A percentile compares a stretch with the other conserved stretches of the same genome.
Conservation (phyloP, 2,113 vertebrate genomes). For the Nanorana parkeri region DNA sequence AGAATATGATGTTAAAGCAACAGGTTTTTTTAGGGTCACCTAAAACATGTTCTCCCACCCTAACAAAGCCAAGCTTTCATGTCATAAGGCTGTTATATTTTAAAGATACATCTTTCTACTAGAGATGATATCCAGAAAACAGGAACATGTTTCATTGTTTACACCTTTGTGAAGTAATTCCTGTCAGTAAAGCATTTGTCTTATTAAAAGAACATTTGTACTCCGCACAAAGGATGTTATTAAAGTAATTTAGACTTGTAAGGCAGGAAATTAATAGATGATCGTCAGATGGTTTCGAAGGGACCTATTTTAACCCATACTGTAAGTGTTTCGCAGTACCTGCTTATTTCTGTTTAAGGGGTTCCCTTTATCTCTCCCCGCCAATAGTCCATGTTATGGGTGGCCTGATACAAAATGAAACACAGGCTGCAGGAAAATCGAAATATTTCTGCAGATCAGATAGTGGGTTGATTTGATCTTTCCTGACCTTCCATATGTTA, state of each 20-base stretch:
- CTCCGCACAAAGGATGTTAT: slow-evolving; percentile 50
- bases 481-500: no score
- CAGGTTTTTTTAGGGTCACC: no score
- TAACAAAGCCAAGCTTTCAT: neutral
- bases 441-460: no score
- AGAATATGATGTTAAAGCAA: no score
- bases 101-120: neutral
- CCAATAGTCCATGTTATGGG: no score
- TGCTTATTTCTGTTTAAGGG: neutral
- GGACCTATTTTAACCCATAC: slow-evolving; percentile 23
- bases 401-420: no score
- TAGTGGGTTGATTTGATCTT: no score
- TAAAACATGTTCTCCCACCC: no score
- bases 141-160: slow-evolving; percentile 45
- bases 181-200: slow-evolving; percentile 43
- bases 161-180: slow-evolving; percentile 49
- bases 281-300: slow-evolving; percentile 43
- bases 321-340: neutral
- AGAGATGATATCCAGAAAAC: slow-evolving; percentile 48
- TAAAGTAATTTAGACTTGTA: slow-evolving; percentile 47
- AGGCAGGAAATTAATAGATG: slow-evolving; percentile 53
- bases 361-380: no score
- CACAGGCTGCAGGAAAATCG: no score
- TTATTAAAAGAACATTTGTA: slow-evolving; percentile 52
- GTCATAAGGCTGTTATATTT: neutral